Base-by-base conservation (phyloP, 2,113 vertebrate species). In the Equus quagga region DNA sequence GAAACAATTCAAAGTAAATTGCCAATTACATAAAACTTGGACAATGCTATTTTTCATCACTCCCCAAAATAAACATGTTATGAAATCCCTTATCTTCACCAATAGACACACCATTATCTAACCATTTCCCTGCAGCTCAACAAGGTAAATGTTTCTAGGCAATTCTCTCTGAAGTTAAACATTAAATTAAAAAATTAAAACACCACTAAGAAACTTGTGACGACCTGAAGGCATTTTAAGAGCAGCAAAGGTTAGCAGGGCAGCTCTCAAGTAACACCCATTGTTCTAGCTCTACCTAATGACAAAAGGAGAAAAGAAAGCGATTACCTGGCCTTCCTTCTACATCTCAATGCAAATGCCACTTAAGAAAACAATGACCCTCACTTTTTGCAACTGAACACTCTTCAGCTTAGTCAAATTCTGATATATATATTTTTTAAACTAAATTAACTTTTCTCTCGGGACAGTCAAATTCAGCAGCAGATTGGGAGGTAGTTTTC, bases 161-260 rank as follows among this genome's bases (percentile, higher is more conserved):
- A 84, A 94, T 94, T 96, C 96, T 96, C 76, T 92, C 60, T 33
- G 51, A 94, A 95, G 97, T 98, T 97, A 98, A 97, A 97, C 91
- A 97, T 98, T 98, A 98, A 98, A 98, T 98, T 95, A 97, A 98
- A 98, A 98, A 98, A 98, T 98, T 97, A 96, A 98, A 98, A 98
- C 98, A 89, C 96, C 93, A 82, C 92, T 92, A 89, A 51, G 97
- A 98, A 97, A 97, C 97, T 97, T 96, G 97, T 97, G 98, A 98
- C 98, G 98, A 98, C 98, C 98, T 98, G 96, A 96, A 98, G 98
- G 98, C 99, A 98, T 98, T 98, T 98, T 96, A 96, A 98, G 96
- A 98, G 98, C 98, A 98, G 98, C 98, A 98, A 98, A 98, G 98
- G 98, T 98, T 98, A 98, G 96, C 98, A 98, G 98, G 98, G 98